These are phyloP conservation scores for Harpagoxenus sublaevis DNA, from an alignment of 2,888 invertebrate species.

Conservation along the genomic window DNA sequence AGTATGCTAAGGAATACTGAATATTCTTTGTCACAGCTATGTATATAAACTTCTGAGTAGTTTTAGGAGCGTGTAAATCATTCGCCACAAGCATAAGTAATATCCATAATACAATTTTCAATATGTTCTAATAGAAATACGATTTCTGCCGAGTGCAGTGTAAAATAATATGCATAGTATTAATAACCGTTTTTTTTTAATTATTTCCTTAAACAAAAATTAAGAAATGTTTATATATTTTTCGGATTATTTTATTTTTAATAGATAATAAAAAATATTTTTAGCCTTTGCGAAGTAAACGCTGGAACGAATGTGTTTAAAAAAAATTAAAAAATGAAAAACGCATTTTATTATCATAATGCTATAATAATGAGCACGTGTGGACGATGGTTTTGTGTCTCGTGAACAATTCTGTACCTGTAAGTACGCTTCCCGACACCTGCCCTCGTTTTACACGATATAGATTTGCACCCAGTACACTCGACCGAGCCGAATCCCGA, in stretches of 20 bases:
- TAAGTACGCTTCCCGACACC: constrained; percentile 39
- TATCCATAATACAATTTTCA: constrained; percentile 30
- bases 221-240: neutral
- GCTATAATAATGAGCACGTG: neutral
- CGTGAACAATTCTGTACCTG: neutral
- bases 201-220: constrained; percentile 3
- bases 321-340: neutral
- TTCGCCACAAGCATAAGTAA: neutral
- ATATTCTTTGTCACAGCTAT: constrained; percentile 27
- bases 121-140: neutral
- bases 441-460: constrained; percentile 34
- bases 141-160: neutral
- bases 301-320: neutral
- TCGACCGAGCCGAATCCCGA: constrained; percentile 58
- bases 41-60: constrained; percentile 38
- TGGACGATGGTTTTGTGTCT: neutral
- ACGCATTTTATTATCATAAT: neutral
- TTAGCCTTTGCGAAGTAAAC: neutral
- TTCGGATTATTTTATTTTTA: neutral
- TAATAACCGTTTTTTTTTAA: neutral
- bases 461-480: constrained; percentile 41
- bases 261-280: neutral
- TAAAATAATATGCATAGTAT: neutral
- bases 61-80: neutral
- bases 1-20: constrained; percentile 15